phyloP scores from a whole-genome alignment of 2,888 invertebrate species.

The Dynastes maya region DNA sequence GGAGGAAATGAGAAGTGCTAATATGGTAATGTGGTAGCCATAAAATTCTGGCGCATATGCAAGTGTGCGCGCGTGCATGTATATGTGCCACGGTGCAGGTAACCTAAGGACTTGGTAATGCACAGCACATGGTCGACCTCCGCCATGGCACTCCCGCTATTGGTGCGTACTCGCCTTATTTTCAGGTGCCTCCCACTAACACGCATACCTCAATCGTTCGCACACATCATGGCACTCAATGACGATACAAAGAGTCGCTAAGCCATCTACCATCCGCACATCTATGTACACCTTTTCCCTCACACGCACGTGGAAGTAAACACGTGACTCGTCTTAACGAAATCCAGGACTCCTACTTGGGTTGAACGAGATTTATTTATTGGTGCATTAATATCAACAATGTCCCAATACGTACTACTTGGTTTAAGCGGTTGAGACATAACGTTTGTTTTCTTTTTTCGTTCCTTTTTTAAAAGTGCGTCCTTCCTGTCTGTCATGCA shows the following conservation, averaged over 20 bases:
- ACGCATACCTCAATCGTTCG: slow-evolving; percentile 54
- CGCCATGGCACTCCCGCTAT: slow-evolving; percentile 53
- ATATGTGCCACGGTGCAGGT: slow-evolving; percentile 38
- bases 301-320: slow-evolving; percentile 29
- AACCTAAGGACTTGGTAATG: slow-evolving; percentile 41
- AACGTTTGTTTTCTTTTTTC: slow-evolving; percentile 39
- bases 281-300: slow-evolving; percentile 28
- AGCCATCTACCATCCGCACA: slow-evolving; percentile 31
- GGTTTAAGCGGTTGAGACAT: slow-evolving; percentile 44
- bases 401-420: slow-evolving; percentile 38
- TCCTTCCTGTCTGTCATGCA: slow-evolving; percentile 26
- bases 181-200: slow-evolving; percentile 57
- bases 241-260: slow-evolving; percentile 40
- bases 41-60: slow-evolving; percentile 21
- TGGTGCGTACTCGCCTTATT: slow-evolving; percentile 57
- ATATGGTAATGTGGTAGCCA: slow-evolving; percentile 43
- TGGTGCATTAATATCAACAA: slow-evolving; percentile 51
- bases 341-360: slow-evolving; percentile 49
- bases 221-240: slow-evolving; percentile 50
- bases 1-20: slow-evolving; percentile 40
- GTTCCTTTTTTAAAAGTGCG: slow-evolving; percentile 38
- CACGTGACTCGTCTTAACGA: slow-evolving; percentile 45
- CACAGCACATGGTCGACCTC: slow-evolving; percentile 49
- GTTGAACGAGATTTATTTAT: slow-evolving; percentile 45
- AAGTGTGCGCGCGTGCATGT: slow-evolving; percentile 32